A percentile compares a stretch with the other conserved stretches of the same genome.
These are phyloP conservation scores for Trichonephila inaurata DNA, from an alignment of 1,140 invertebrate genomes.

Conservation along the genomic window DNA sequence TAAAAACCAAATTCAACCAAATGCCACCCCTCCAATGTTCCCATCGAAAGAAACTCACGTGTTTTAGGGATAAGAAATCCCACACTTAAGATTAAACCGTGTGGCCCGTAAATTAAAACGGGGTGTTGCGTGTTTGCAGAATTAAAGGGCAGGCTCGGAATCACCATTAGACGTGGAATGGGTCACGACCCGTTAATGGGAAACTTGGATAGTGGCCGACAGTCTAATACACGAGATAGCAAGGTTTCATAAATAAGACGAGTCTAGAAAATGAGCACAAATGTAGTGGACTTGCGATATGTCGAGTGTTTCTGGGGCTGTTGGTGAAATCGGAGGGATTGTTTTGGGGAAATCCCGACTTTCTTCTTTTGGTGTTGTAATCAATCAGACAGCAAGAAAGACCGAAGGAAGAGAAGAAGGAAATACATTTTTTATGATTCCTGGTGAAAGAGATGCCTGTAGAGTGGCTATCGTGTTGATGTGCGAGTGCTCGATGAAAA, in stretches of 20 bases:
- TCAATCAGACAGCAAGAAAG: too few relatives aligned
- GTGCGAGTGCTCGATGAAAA: too few relatives aligned
- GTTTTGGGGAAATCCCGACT: not conserved
- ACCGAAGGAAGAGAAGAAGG: too few relatives aligned
- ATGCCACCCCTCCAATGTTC: too few relatives aligned
- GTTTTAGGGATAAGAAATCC: not conserved
- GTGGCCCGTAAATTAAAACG: not conserved
- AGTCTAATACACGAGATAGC: not conserved
- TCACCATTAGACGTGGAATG: not conserved
- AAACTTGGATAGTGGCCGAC: not conserved
- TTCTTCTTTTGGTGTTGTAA: not conserved
- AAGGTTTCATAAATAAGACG: not conserved
- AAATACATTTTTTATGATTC: too few relatives aligned
- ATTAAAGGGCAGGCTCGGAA: not conserved
- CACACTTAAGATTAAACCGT: not conserved
- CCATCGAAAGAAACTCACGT: not conserved
- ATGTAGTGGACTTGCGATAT: not conserved
- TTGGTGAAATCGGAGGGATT: not conserved
- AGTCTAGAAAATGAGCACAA: not conserved
- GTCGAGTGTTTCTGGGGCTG: not conserved
- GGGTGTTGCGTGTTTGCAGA: not conserved
- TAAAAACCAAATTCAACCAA: too few relatives aligned
- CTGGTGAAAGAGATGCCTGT: too few relatives aligned
- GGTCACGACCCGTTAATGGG: slow-evolving; percentile 51
- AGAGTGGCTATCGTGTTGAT: too few relatives aligned